Base-by-base conservation (phyloP, 2,888 invertebrate species). In the Watsonalla binaria region DNA sequence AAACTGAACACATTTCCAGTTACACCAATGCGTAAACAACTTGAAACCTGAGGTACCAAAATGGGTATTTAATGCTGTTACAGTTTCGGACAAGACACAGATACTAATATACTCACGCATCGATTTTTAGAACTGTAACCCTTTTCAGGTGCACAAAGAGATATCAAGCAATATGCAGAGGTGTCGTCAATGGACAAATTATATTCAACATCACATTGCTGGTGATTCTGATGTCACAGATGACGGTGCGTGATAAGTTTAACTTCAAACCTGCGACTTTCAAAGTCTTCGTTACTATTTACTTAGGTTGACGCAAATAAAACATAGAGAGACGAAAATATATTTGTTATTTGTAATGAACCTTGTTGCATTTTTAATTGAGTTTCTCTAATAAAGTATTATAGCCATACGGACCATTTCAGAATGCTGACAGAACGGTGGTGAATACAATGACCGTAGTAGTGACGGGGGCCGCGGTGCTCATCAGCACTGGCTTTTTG, bases 161-260 rank as follows among this genome's bases (percentile, higher is more conserved):
- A 9, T 65, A 57, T 47, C 68, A 75, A 47, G n/a, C 35, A 0
- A 64, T 66, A 0, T 74, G 62, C 55, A 56, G 60, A 6, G 15
- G 55, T 13, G 59, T 71, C 0, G 72, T 68, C 53, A 68, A 65
- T 48, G 62, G 61, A 9, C 63, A 67, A 5, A 66, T 76, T 39
- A n/a, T 72, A 11, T 47, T 72, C 6, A 68, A 63, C 52, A 51
- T 63, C 0, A 33, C 47, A 6, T 47, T 61, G 7, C 52, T 72
- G 2, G 54, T 65, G 8, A 24, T 63, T 8, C 53, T 62, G 6
- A 60, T 68, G 61, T 45, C 57, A 4, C 58, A 61, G 33, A 35
- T 67, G 51, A 42, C 62, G 61, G 70, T 67, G 46, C 52, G 55
- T 45, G n/a, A 45, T 35, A 11, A 47, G 15, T 11, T 47, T 48